Conservation (phyloP, 1,140 invertebrate genomes). For the Caenorhabditis remanei region DNA sequence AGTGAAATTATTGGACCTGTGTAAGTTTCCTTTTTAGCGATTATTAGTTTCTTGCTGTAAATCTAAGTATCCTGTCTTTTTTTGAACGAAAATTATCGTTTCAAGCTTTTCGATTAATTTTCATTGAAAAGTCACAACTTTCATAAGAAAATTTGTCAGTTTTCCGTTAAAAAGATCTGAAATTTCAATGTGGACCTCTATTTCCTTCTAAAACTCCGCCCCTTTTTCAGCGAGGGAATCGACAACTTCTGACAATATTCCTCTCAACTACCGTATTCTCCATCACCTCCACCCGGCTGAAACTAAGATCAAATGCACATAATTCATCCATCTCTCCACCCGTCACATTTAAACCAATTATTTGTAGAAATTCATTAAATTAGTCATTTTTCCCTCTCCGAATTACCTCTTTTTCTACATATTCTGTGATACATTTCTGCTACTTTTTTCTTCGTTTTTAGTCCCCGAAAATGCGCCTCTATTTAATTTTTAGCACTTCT, state of each 20-base stretch:
- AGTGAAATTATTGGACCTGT: conserved; percentile 44
- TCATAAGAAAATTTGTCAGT: too few species aligned
- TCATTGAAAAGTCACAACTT: too few species aligned
- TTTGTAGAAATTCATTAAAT: too few species aligned
- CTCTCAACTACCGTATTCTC: not conserved
- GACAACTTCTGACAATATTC: not conserved
- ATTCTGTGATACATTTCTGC: not conserved
- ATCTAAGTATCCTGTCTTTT: too few species aligned
- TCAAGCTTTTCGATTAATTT: not conserved
- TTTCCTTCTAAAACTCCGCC: too few species aligned
- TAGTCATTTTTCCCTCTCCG: too few species aligned
- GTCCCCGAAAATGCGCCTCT: not conserved
- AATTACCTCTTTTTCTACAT: not conserved
- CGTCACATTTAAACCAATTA: too few species aligned
- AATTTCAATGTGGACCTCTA: too few species aligned
- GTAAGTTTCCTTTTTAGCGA: conserved; percentile 5
- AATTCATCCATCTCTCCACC: too few species aligned
- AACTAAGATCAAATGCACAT: too few species aligned
- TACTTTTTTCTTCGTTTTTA: not conserved
- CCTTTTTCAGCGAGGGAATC: conserved; percentile 27
- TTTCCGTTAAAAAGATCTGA: too few species aligned
- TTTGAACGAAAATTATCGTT: too few species aligned
- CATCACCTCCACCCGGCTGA: not conserved
- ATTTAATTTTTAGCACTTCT: not conserved
- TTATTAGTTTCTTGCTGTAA: not conserved